These are phyloP conservation scores for Tapera naevia DNA, from an alignment of 2,797 vertebrate genomes.

Conservation along the genomic window DNA sequence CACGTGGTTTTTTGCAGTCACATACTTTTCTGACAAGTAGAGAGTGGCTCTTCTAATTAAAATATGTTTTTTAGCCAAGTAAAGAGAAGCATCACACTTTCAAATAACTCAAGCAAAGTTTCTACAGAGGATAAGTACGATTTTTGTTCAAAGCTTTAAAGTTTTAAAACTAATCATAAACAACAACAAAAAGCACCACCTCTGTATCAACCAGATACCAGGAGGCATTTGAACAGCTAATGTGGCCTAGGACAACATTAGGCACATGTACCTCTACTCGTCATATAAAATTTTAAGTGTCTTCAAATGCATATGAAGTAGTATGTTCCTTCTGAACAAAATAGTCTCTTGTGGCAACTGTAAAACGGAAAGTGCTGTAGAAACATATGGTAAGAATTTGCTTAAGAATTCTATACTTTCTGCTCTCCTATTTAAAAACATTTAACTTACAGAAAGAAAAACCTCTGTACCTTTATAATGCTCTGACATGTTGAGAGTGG, in stretches of 20 bases:
- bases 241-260: not conserved
- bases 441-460: not conserved
- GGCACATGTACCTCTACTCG: not conserved
- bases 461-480: slow-evolving; percentile 90
- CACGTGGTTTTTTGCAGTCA: not conserved
- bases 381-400: not conserved
- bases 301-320: not conserved
- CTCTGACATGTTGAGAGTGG: slow-evolving; percentile 96
- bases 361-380: not conserved
- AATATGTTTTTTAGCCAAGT: not conserved
- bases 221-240: not conserved
- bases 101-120: not conserved
- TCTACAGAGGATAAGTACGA: not conserved
- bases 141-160: not conserved
- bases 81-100: not conserved
- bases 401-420: not conserved
- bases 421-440: not conserved
- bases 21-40: not conserved
- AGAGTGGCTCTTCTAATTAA: not conserved
- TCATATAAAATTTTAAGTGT: not conserved
- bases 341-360: not conserved
- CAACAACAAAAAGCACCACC: not conserved
- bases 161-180: not conserved
- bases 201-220: not conserved
- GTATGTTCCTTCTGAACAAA: not conserved